These are phyloP conservation scores for Bufo bufo DNA, from an alignment of 2,113 vertebrate genomes.

Conservation along the genomic window DNA sequence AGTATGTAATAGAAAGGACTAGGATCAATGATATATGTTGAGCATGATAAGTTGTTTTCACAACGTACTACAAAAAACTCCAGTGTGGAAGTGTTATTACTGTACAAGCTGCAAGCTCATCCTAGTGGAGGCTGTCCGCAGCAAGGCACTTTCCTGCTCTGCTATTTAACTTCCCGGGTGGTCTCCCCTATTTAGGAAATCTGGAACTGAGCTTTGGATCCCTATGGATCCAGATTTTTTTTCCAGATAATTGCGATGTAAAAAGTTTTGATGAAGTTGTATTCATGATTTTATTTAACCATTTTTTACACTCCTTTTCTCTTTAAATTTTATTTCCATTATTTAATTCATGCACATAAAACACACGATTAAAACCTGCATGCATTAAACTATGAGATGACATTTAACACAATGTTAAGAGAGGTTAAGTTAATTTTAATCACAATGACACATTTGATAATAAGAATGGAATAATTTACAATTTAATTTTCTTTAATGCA, in stretches of 20 bases:
- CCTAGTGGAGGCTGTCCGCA: too few species aligned
- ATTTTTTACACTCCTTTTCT: neutral
- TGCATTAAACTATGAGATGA: constrained; percentile 40
- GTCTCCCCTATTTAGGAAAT: neutral
- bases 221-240: neutral
- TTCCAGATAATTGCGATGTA: neutral
- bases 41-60: too few species aligned
- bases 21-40: too few species aligned
- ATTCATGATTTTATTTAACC: neutral
- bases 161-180: too few species aligned
- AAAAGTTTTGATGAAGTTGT: neutral
- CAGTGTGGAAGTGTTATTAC: too few species aligned
- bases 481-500: constrained; percentile 13
- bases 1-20: too few species aligned
- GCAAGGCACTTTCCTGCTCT: too few species aligned
- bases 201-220: neutral
- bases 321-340: neutral
- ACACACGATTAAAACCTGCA: constrained; percentile 13
- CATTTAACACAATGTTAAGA: constrained; percentile 47
- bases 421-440: constrained; percentile 48
- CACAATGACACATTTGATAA: constrained; percentile 39
- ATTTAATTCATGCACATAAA: constrained; percentile 42
- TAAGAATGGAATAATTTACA: constrained; percentile 37
- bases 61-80: too few species aligned
- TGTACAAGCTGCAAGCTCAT: too few species aligned